phyloP scores from a whole-genome alignment of 2,888 invertebrate genomes.

The Netelia melanura region DNA sequence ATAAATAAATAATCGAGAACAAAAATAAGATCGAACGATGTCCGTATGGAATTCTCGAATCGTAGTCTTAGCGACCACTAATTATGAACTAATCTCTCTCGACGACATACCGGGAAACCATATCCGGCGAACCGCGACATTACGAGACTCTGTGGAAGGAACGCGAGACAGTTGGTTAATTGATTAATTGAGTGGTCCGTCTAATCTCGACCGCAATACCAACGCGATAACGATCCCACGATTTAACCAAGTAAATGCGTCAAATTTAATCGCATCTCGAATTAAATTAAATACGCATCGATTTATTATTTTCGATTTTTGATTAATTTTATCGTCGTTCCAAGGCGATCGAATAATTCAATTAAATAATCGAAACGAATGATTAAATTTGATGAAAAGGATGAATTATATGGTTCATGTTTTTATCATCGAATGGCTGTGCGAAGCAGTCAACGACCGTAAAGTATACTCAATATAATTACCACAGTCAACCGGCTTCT shows the following conservation, averaged over 20 bases:
- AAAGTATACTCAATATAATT: constrained; percentile 37
- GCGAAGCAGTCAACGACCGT: constrained; percentile 42
- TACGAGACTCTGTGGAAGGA: background rate
- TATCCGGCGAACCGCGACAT: constrained; percentile 2
- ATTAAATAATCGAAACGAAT: no score
- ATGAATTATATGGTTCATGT: background rate
- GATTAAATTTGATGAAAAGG: background rate
- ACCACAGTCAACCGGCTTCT: constrained; percentile 53
- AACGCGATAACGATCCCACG: background rate
- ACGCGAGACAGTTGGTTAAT: constrained; percentile 21
- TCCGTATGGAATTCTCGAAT: background rate
- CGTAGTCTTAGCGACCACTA: background rate
- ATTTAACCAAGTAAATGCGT: background rate
- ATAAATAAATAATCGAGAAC: background rate
- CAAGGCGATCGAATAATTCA: no score
- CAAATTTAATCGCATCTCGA: background rate
- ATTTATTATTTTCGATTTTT: background rate
- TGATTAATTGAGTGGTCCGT: constrained; percentile 26
- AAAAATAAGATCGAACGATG: background rate
- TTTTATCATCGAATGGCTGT: no score
- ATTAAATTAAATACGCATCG: constrained; percentile 2
- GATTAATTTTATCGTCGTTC: background rate
- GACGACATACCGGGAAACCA: background rate
- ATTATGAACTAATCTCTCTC: background rate
- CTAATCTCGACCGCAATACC: background rate